Percentiles rank a stretch among this genome's conserved stretches.
Conservation (phyloP, 2,888 invertebrate species). For the Oxyscelio sp. region DNA sequence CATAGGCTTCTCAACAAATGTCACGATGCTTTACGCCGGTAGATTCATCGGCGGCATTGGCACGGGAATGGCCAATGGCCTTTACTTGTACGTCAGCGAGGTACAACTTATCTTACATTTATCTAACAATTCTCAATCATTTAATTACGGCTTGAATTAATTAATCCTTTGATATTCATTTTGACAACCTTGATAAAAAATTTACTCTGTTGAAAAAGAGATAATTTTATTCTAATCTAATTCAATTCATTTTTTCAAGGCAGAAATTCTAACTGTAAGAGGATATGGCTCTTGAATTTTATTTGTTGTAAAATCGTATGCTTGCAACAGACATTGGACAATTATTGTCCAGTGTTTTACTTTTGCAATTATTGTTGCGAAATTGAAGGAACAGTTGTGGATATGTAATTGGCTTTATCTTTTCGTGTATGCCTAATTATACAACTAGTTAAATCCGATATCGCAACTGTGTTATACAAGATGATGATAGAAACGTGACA, state of each 20-base stretch:
- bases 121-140: constrained; percentile 28
- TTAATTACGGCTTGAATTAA: constrained; percentile 23
- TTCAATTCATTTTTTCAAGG: no score
- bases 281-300: no score
- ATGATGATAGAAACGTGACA: constrained; percentile 35
- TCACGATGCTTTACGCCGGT: constrained; percentile 91
- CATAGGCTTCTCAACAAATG: constrained; percentile 91
- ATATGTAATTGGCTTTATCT: constrained; percentile 1
- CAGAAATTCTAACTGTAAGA: no score
- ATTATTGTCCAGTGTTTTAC: no score
- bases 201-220: no score
- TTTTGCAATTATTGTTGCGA: no score
- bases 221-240: no score
- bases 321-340: no score
- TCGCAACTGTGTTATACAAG: constrained; percentile 29
- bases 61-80: constrained; percentile 89
- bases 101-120: constrained; percentile 70
- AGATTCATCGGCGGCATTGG: constrained; percentile 92
- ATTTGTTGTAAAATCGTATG: no score
- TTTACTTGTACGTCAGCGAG: constrained; percentile 86
- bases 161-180: background rate
- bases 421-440: constrained; percentile 31
- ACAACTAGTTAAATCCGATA: constrained; percentile 32
- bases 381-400: background rate
- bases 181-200: no score